Base-by-base conservation (phyloP, 1,140 invertebrate species). In the Anoplophora glabripennis region DNA sequence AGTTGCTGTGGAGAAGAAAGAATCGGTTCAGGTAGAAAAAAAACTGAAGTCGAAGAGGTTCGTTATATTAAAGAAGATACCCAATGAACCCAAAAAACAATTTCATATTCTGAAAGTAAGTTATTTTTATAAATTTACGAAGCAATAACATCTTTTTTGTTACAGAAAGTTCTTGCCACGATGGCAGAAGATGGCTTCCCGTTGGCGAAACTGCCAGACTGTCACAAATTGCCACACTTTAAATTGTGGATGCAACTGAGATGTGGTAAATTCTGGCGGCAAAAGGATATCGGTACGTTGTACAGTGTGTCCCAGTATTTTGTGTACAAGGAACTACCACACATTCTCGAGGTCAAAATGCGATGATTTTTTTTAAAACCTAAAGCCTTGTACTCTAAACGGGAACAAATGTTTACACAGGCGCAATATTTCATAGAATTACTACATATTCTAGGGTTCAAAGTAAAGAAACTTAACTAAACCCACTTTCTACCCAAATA, bases 181-280 rank as follows among this genome's bases (percentile, higher is more conserved):
- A 42, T 75, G 57, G 71, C 66, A 33, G 57, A 66, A 52, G 73
- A 75, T 67, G 72, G 72, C 7, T 75, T 59, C 53, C 70, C 70
- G 10, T 51, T 75, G 28, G 73, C 73, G 2, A 71, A 71, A 58
- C 57, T 75, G 14, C 73, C 73, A 10, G 66, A 70, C 15, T 53
- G 64, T 4, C 57, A 71, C 38, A 70, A 64, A 41, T 57, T 75
- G 37, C 73, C 73, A 8, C 67, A 69, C 48, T 73, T 75, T 36
- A 63, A 65, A 48, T 37, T 71, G 9, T 75, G 73, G 73, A 63
- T 73, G 61, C 46, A 68, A 12, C 53, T 68, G 48, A 61, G 73
- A 12, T 56, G 57, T 21, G 55, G 69, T 4, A 57, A 58, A 54
- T 68, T 18, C 46, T 71, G 68, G 65, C 67, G 61, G 11, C 55